phyloP scores from a whole-genome alignment of 1,140 invertebrate species.

The Amyelois transitella region DNA sequence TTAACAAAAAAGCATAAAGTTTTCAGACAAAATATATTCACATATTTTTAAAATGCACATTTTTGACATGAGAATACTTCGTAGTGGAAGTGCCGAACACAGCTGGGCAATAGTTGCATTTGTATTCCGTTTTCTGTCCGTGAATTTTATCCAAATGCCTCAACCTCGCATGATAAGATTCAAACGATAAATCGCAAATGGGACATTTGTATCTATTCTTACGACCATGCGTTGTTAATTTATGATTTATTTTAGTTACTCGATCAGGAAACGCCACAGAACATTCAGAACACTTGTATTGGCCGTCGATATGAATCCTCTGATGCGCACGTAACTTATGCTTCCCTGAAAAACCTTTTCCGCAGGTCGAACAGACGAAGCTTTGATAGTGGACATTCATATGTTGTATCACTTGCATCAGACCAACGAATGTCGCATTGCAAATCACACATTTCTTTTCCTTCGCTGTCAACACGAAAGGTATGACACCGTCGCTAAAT shows the following conservation, averaged over 20 bases:
- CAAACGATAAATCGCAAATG: conserved; percentile 32
- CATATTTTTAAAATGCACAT: neutral
- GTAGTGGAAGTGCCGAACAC: conserved; percentile 30
- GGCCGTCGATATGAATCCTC: conserved; percentile 67
- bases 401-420: conserved; percentile 42
- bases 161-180: conserved; percentile 36
- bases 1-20: too few relatives aligned
- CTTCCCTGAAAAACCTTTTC: conserved; percentile 74
- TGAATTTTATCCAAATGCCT: conserved; percentile 40
- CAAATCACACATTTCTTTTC: conserved; percentile 51
- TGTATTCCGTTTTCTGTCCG: conserved; percentile 40
- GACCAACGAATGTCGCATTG: conserved; percentile 38
- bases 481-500: conserved; percentile 36
- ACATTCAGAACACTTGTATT: conserved; percentile 84
- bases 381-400: conserved; percentile 59
- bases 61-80: conserved; percentile 31
- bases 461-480: conserved; percentile 34
- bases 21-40: too few relatives aligned
- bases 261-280: conserved; percentile 75
- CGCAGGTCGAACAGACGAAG: conserved; percentile 79
- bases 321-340: conserved; percentile 70
- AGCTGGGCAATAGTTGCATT: conserved; percentile 35
- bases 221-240: conserved; percentile 25
- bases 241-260: conserved; percentile 27
- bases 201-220: conserved; percentile 46